Base-by-base conservation (phyloP, 2,888 invertebrate species). In the Pammene fasciana region DNA sequence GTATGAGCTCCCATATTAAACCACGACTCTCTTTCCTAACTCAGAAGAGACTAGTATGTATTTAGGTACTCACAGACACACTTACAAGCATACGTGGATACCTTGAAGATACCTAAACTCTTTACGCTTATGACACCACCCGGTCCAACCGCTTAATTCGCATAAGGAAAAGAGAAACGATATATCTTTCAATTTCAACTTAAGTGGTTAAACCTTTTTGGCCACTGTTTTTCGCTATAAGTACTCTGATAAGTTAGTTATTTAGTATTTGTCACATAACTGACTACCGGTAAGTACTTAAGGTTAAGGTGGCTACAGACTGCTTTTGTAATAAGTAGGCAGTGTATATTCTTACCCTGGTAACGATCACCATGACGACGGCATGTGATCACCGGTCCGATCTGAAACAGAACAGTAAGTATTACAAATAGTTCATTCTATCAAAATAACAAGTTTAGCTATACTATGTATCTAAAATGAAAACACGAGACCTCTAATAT, bases 281-380 rank as follows among this genome's bases (percentile, higher is more conserved):
- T 26, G 26, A 26, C 26, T 26, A 26, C 4, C 26, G 26, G 26
- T 26, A 26, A 4, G 26, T 26, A 26, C 26, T 26, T 26, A 26
- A 26, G 26, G 26, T 26, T 26, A 38, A 7, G 8, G 38, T 38
- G 38, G 38, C 9, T 38, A 38, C 38, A 38, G 9, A 38, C 26
- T 26, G 26, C 26, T 26, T 26, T 26, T 9, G 6, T 5, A 38
- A 38, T 9, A 9, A 38, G 26, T 1, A 38, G 38, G 38, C 38
- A 38, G 38, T 38, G 38, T 38, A 14, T 46, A 46, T 18, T 38
- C 95, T 93, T 88, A 95, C 95, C 94, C 95, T 95, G 94, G 95
- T 95, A 93, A 95, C 95, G 93, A 95, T 95, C 94, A 95, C 95
- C 95, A 95, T 95, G 93, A 83, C 80, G 91, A 83, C 90, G 91